Percentiles rank a stretch among this genome's conserved stretches.
phyloP scores from a whole-genome alignment of 2,113 vertebrate species.

The Oreocharis arfaki region DNA sequence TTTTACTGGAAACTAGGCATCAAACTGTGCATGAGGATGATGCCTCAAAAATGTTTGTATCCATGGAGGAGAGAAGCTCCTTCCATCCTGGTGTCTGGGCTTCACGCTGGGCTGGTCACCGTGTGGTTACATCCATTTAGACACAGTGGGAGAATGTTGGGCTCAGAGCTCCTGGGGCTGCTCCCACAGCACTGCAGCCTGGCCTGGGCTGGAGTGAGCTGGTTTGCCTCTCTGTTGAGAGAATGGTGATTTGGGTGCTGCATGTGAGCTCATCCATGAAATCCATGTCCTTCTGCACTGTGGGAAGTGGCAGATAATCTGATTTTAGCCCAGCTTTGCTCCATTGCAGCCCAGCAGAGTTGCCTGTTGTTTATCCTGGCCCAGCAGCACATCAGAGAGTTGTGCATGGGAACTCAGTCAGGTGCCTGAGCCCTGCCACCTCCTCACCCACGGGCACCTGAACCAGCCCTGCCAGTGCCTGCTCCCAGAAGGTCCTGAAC shows the following conservation, averaged over 20 bases:
- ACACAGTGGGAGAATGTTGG: background rate
- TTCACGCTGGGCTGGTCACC: background rate
- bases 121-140: background rate
- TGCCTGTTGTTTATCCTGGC: background rate
- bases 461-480: background rate
- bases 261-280: background rate
- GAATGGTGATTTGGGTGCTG: background rate
- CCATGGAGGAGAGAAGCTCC: background rate
- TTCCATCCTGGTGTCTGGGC: background rate
- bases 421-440: background rate
- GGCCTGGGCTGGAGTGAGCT: background rate
- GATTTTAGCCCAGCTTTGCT: background rate
- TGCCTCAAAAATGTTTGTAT: background rate
- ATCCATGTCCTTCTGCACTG: background rate
- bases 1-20: background rate
- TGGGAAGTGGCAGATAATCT: background rate
- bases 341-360: background rate
- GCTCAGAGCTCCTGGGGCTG: background rate
- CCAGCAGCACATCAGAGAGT: background rate
- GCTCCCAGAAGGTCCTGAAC: background rate
- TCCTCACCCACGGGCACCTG: background rate
- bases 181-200: background rate
- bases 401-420: background rate
- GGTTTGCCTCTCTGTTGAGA: background rate
- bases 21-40: background rate